Evolutionary conservation across 1,140 invertebrate species (phyloP), one percentile per base, ranked within the genome.

Genomic region (Chrysomallon squamiferum): DNA sequence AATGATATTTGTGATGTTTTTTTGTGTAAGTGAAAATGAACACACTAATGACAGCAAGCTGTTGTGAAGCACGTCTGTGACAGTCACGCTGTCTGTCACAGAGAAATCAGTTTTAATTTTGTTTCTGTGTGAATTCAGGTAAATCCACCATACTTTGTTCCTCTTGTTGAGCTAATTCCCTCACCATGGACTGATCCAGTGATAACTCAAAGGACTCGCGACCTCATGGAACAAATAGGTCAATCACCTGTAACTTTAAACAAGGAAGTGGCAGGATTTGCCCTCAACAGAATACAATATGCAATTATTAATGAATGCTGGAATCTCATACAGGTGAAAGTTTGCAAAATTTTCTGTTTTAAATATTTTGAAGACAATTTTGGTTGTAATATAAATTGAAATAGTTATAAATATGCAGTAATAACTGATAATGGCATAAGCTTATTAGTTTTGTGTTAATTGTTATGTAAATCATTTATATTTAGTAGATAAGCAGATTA

Each of bases 101-200:
- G n/a, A n/a, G n/a, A n/a, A n/a, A n/a, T n/a, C n/a, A n/a, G n/a
- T n/a, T n/a, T n/a, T n/a, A n/a, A n/a, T n/a, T n/a, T n/a, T n/a
- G n/a, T n/a, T n/a, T n/a, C n/a, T n/a, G n/a, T n/a, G n/a, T 25
- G 32, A 13, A 20, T 71, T 15, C 65, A 92, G 91, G 89, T 97
- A 0, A 98, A 98, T 86, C 96, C 96, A 50, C 96, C 96, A 0
- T 97, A 98, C 80, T 98, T 95, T 82, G 92, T 97, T 9, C 95
- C 95, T 0, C 85, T 98, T 33, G 93, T 97, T 1, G 96, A 98
- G 88, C 88, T 98, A 43, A 93, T 98, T 2, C 96, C 96, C 2
- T 93, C 95, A 0, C 93, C 95, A 4, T 97, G 93, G 93, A 89
- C 88, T 2, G 88, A 91, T 38, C 87, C 89, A 0, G 90, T 91